Base-by-base conservation (phyloP, 2,113 vertebrate species). In the Urocitellus parryii region DNA sequence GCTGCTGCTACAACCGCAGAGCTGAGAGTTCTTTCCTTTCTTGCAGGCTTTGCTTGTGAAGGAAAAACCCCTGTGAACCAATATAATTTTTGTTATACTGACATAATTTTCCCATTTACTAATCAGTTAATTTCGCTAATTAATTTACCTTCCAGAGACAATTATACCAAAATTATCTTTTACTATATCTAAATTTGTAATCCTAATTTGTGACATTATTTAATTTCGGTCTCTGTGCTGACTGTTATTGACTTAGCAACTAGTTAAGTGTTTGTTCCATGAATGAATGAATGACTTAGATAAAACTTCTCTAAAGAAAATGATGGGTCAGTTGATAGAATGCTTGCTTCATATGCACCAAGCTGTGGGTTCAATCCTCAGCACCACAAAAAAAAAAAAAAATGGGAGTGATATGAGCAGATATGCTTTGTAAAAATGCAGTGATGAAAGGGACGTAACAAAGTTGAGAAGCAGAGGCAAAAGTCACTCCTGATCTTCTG, bases 71-170 rank as follows among this genome's bases (percentile, higher is more conserved):
- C 32, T 34, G 8, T 68, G n/a, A 96, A 42, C 12, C 67, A 39
- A 12, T 29, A 70, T 2, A 48, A 24, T 8, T 68, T 95, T 45
- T 81, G 79, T 77, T 65, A 74, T 39, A 56, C 27, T 84, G 78
- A 68, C 34, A 77, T 70, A 6, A 34, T 95, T 88, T 83, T 73
- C 27, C 42, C 37, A 18, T 79, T 88, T 88, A 68, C 67, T 73
- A 51, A 79, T 70, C 58, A 74, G 22, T 88, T 83, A 82, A 29
- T 92, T 83, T 83, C 37, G 12, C 76, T 86, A 78, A 87, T 74
- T 76, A 61, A 88, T 72, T 86, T 89, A 68, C 90, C 76, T 78
- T 67, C 77, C 61, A 73, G 53, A 72, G 94, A 79, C 53, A 39
- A 39, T 39, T 39, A 39, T 39, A 39, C 39, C 39, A 39, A 39